These are phyloP conservation scores for Tichodroma muraria DNA, from an alignment of 2,113 vertebrate species.

Conservation along the genomic window DNA sequence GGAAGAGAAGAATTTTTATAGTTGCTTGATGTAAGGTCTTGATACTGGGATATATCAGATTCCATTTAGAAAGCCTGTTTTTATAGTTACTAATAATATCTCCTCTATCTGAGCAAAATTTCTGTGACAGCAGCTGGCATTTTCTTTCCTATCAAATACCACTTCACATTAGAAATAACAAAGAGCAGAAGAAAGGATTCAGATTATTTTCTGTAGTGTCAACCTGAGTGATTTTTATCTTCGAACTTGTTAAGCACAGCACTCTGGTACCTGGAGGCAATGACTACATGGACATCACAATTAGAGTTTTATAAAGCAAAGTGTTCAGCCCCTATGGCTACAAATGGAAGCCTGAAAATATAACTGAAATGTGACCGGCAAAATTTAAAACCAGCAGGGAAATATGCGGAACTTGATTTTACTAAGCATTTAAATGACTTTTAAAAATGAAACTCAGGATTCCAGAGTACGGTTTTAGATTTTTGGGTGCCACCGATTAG, in stretches of 20 bases:
- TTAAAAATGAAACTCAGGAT: neutral
- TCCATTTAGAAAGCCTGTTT: neutral
- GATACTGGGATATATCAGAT: neutral
- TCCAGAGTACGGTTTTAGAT: neutral
- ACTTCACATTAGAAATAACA: neutral
- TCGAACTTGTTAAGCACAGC: neutral
- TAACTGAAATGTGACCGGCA: neutral
- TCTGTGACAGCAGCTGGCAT: conserved; percentile 17
- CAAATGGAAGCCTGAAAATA: neutral
- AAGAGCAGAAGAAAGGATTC: neutral
- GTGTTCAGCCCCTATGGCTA: neutral
- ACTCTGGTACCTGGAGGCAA: conserved; percentile 9
- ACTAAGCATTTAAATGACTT: neutral
- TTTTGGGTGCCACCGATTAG: neutral
- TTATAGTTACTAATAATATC: neutral
- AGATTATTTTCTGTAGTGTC: neutral
- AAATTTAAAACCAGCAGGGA: neutral
- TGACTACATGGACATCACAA: neutral
- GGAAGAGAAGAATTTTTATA: neutral
- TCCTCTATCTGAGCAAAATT: neutral
- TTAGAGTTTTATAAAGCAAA: neutral
- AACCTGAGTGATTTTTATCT: neutral
- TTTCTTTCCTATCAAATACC: neutral
- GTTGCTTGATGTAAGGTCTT: neutral
- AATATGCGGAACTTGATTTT: neutral